Evolutionary conservation across 2,113 vertebrate genomes (phyloP).

Genomic region (Cavia porcellus): DNA sequence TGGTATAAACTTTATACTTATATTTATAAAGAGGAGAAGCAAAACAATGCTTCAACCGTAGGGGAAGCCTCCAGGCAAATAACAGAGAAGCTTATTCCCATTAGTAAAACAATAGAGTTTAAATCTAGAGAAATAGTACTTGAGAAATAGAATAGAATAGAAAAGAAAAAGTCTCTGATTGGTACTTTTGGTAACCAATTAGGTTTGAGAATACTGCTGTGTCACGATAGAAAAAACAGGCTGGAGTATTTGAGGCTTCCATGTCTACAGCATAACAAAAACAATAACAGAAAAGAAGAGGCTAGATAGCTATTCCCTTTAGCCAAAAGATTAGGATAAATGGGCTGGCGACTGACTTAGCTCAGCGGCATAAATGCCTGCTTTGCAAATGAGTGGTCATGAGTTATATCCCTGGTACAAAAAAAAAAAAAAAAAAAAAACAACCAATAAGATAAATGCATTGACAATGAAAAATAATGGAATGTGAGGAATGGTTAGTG

Average conservation of each 20-base stretch:
- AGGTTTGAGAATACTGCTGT: constrained; percentile 25
- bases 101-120: constrained; percentile 47
- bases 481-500: not conserved
- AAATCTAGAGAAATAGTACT: constrained; percentile 45
- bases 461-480: not conserved
- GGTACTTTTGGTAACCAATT: constrained; percentile 25
- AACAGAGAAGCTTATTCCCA: constrained; percentile 51
- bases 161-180: constrained; percentile 35
- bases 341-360: too few species aligned
- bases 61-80: constrained; percentile 38
- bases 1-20: not conserved
- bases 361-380: too few species aligned
- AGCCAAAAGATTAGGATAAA: not conserved
- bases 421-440: not conserved
- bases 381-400: too few species aligned
- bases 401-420: too few species aligned
- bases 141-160: not conserved
- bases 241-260: not conserved
- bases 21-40: constrained; percentile 54
- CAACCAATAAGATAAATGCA: not conserved
- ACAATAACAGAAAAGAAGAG: not conserved
- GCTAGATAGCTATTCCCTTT: not conserved
- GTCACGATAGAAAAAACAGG: constrained; percentile 41
- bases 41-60: not conserved
- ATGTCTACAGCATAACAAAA: not conserved